Conservation (phyloP, 2,113 vertebrate genomes). For the Morone chrysops region DNA sequence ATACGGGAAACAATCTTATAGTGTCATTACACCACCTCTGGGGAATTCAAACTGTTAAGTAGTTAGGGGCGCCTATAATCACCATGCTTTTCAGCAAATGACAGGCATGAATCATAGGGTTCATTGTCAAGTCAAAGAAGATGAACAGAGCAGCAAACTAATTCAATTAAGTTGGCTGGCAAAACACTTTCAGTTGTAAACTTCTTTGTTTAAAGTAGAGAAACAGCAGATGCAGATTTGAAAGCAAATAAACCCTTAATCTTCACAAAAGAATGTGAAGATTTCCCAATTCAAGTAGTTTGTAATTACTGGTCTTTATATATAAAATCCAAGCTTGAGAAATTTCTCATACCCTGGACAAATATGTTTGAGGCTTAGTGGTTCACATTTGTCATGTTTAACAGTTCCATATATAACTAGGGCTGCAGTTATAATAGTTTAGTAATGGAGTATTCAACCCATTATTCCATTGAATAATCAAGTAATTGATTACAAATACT, state of each 20-base stretch:
- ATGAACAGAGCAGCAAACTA: constrained; percentile 21
- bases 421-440: too few relatives aligned
- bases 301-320: background rate
- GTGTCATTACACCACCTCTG: constrained; percentile 50
- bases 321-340: background rate
- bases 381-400: too few relatives aligned
- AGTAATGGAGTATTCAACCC: too few relatives aligned
- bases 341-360: background rate
- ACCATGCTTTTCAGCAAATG: constrained; percentile 41
- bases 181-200: background rate
- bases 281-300: background rate
- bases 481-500: too few relatives aligned
- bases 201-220: background rate
- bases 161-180: background rate
- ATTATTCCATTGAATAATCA: too few relatives aligned
- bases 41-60: constrained; percentile 48
- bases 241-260: background rate
- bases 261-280: background rate
- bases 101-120: constrained; percentile 30
- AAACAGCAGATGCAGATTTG: background rate
- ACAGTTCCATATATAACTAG: too few relatives aligned
- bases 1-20: constrained; percentile 12
- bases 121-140: constrained; percentile 47
- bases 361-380: background rate
- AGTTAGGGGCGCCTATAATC: constrained; percentile 39